Base-by-base conservation (phyloP, 2,113 vertebrate genomes). In the Cygnus atratus region DNA sequence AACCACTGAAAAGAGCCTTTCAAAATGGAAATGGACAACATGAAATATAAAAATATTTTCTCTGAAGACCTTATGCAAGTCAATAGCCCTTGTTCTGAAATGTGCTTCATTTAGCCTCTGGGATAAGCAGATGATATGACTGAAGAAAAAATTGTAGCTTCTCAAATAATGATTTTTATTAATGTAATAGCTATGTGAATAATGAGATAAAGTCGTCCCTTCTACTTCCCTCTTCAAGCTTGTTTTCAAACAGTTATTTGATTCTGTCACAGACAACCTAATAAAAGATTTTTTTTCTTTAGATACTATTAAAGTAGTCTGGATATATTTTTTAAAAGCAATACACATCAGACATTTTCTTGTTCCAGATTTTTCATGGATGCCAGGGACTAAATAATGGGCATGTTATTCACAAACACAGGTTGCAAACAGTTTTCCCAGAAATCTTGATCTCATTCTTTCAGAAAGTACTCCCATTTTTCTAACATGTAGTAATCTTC, bases 241-340 rank as follows among this genome's bases (percentile, higher is more conserved):
- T 48, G 25, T 84, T 94, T 93, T 80, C 41, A 72, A 91, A 55
- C 21, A 86, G 20, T 86, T 86, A 90, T 88, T 91, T 88, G 4
- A 21, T 75, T 90, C 82, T 92, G 76, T 87, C 86, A 80, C 10
- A 84, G 43, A 13, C 25, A 95, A 88, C 67, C 71, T 84, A 93
- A 94, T 93, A 88, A 88, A 90, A 82, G 75, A 88, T 63, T 46
- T 46, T 46, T 93, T 88, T 94, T 94, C 57, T 94, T 86, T 48
- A 88, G 43, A 84, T 63, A 71, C 65, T 71, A 86, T 94, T 94
- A 90, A 90, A 91, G 22, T 77, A 63, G 41, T n/a, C 67, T 74
- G 57, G 62, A 80, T 91, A 85, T 48, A 88, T 94, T 93, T 95
- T 96, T 97, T 71, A 29, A 88, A 94, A 90, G 63, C 35, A 85